Conservation (phyloP, 2,113 vertebrate genomes). For the Talpa occidentalis region DNA sequence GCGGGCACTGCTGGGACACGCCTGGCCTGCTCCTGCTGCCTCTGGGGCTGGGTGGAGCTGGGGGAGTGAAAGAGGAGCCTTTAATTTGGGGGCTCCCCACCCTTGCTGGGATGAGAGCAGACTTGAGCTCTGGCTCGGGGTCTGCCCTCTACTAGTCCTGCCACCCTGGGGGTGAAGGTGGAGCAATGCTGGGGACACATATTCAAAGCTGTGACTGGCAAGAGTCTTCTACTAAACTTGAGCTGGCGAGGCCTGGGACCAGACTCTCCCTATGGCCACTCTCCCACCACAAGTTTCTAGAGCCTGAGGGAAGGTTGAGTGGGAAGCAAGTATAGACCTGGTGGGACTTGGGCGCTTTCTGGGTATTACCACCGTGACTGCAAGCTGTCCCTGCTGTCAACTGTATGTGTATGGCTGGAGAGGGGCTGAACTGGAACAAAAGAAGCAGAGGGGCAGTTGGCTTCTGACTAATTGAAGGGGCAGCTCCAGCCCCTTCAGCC, state of each 20-base stretch:
- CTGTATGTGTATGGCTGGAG: neutral
- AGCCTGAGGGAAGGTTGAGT: neutral
- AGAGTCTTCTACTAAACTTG: conserved; percentile 29
- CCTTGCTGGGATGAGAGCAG: conserved; percentile 74
- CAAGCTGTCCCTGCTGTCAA: neutral
- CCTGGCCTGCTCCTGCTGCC: conserved; percentile 78
- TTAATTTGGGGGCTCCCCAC: conserved; percentile 80
- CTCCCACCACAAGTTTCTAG: conserved; percentile 11
- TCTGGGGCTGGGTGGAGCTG: conserved; percentile 76
- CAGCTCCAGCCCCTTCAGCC: neutral
- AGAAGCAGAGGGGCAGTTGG: neutral
- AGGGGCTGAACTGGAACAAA: neutral
- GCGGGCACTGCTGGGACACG: conserved; percentile 80
- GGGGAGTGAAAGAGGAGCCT: conserved; percentile 76
- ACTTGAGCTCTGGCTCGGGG: conserved; percentile 73
- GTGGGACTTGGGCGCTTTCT: neutral
- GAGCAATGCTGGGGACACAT: neutral
- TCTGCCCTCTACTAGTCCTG: conserved; percentile 48
- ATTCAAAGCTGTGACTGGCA: conserved; percentile 41
- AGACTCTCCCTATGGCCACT: neutral
- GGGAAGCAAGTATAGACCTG: neutral
- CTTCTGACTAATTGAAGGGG: neutral
- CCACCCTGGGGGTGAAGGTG: neutral
- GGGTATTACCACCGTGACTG: neutral
- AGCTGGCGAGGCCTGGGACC: neutral